Conservation (phyloP, 2,888 invertebrate species). For the Parochlus steinenii region DNA sequence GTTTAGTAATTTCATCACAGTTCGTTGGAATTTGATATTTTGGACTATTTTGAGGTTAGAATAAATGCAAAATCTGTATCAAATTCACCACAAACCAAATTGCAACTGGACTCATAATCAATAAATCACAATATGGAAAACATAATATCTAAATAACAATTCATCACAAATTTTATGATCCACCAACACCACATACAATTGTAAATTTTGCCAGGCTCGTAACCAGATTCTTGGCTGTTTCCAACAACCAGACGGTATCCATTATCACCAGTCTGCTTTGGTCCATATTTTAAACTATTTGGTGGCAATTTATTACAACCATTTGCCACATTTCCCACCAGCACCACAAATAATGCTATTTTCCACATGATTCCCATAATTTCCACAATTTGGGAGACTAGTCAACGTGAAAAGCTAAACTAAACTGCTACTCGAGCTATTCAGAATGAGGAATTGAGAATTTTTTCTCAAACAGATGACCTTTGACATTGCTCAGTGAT, state of each 20-base stretch:
- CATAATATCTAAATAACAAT: background rate
- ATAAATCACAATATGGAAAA: no score
- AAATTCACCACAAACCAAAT: no score
- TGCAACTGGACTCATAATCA: no score
- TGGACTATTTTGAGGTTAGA: conserved; percentile 5
- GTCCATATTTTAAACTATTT: conserved; percentile 23
- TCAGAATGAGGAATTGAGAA: no score
- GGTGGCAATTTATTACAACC: conserved; percentile 33
- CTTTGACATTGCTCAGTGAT: no score
- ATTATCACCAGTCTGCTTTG: conserved; percentile 64
- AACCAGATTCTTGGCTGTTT: conserved; percentile 63
- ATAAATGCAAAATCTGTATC: conserved; percentile 6
- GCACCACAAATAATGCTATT: no score
- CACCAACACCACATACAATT: conserved; percentile 37
- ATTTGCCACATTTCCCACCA: conserved; percentile 15
- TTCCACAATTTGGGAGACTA: no score
- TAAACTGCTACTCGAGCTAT: no score
- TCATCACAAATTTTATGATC: background rate
- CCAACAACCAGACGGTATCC: conserved; percentile 68
- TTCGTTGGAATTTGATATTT: background rate
- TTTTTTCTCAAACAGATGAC: no score
- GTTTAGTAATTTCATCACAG: background rate
- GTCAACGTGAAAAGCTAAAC: no score
- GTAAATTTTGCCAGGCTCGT: conserved; percentile 68
- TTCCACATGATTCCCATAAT: no score